phyloP scores from a whole-genome alignment of 2,113 vertebrate genomes.

The Phalacrocorax carbo region DNA sequence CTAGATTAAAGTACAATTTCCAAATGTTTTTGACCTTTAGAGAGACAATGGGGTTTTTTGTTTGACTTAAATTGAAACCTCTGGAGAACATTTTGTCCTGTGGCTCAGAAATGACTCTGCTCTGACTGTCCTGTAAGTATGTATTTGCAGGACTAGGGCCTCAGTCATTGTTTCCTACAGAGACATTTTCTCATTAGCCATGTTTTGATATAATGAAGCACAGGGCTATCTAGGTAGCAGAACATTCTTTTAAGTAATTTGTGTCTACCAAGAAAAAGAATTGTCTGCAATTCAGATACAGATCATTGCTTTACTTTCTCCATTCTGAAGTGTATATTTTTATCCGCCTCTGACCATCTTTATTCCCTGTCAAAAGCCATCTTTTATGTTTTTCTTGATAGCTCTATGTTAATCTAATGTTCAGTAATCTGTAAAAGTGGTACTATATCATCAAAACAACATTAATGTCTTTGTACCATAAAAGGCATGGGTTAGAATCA shows the following conservation, averaged over 20 bases:
- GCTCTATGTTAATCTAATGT: constrained; percentile 42
- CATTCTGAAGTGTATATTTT: constrained; percentile 23
- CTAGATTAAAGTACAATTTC: neutral
- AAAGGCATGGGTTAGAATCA: constrained; percentile 40
- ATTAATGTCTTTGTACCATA: constrained; percentile 16
- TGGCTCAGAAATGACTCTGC: neutral
- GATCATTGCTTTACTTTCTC: constrained; percentile 30
- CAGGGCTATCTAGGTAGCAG: neutral
- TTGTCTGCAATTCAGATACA: constrained; percentile 21
- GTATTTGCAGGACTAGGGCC: neutral
- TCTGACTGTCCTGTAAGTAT: neutral
- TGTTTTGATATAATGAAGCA: constrained; percentile 11
- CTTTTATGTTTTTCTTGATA: constrained; percentile 50
- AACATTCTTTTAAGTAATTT: constrained; percentile 25
- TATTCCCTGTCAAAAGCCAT: constrained; percentile 29
- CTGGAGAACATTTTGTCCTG: neutral
- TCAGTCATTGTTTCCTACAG: neutral
- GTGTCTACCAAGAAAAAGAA: constrained; percentile 3
- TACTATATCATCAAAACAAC: constrained; percentile 53
- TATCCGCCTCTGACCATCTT: constrained; percentile 22
- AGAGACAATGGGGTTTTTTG: neutral
- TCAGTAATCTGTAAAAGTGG: constrained; percentile 52
- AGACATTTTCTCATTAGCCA: neutral
- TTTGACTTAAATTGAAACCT: neutral
- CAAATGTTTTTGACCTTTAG: constrained; percentile 24